Percentiles rank a stretch among this genome's conserved stretches.
These are phyloP conservation scores for Heliocidaris tuberculata DNA, from an alignment of 35 echinoderm and acorn worm species.

Conservation along the genomic window DNA sequence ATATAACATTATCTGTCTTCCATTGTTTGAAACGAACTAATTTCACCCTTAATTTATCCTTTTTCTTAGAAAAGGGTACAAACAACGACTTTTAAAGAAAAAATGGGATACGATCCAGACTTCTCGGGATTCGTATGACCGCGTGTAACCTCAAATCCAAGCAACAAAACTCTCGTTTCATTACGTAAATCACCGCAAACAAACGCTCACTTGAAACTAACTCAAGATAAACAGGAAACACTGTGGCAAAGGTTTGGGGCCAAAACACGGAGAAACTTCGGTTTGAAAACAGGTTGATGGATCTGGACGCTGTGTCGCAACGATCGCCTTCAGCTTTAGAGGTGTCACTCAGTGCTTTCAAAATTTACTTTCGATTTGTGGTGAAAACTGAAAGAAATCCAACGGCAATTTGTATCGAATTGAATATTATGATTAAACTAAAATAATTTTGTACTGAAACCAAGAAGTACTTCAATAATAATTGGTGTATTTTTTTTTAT, in stretches of 20 bases:
- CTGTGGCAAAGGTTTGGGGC: neutral
- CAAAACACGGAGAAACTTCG: neutral
- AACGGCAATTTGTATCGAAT: no score
- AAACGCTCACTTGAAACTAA: neutral
- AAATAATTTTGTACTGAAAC: no score
- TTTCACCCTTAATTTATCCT: neutral
- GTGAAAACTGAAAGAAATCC: no score
- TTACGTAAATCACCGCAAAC: constrained; percentile 11
- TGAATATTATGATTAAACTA: no score
- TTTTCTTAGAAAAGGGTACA: neutral
- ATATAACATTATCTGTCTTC: neutral
- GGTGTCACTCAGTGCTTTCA: neutral
- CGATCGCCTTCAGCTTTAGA: no score
- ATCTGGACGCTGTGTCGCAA: neutral
- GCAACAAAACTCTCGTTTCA: neutral
- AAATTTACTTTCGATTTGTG: no score
- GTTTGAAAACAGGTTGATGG: neutral
- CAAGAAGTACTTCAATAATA: no score
- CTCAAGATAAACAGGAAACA: neutral
- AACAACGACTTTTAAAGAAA: neutral
- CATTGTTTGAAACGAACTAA: neutral
- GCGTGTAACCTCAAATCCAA: neutral
- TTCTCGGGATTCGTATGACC: neutral
- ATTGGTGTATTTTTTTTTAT: no score
- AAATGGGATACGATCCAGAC: neutral